Evolutionary conservation across 1,140 invertebrate genomes (phyloP).

Genomic region (Hestina assimilis): DNA sequence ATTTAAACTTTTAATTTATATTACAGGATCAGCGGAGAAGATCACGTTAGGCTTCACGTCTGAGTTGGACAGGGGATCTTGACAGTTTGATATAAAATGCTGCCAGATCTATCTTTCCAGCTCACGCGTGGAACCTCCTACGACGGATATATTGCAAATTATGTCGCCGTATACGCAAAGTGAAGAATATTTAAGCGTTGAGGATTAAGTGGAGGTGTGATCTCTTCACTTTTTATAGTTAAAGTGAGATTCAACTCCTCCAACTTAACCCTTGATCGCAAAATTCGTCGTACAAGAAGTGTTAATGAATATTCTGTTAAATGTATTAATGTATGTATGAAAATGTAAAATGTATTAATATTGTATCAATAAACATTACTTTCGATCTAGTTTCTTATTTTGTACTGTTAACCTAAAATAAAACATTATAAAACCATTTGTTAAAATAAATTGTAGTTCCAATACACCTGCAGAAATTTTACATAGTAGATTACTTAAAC

Average conservation of each 20-base stretch:
- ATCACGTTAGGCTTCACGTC: constrained; percentile 53
- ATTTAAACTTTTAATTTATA: constrained; percentile 32
- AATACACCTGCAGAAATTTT: background rate
- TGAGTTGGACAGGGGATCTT: constrained; percentile 79
- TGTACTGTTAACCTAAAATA: background rate
- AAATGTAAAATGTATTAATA: background rate
- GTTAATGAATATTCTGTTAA: background rate
- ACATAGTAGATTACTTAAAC: background rate
- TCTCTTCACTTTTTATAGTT: constrained; percentile 79
- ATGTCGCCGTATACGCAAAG: constrained; percentile 2
- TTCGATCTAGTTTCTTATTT: background rate
- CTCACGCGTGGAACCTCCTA: constrained; percentile 68
- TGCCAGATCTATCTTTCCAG: constrained; percentile 81
- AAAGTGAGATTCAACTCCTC: constrained; percentile 81
- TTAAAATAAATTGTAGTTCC: background rate
- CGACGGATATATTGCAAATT: constrained; percentile 9
- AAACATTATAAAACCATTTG: background rate
- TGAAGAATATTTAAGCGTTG: constrained; percentile 42
- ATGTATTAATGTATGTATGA: background rate
- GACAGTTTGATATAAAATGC: constrained; percentile 66
- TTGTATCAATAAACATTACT: background rate
- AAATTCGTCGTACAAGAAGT: background rate
- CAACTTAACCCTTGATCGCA: constrained; percentile 77
- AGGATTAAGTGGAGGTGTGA: constrained; percentile 79
- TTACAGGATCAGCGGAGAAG: constrained; percentile 36